phyloP scores from a whole-genome alignment of 2,888 invertebrate genomes.

The Dolichopus griseipennis region DNA sequence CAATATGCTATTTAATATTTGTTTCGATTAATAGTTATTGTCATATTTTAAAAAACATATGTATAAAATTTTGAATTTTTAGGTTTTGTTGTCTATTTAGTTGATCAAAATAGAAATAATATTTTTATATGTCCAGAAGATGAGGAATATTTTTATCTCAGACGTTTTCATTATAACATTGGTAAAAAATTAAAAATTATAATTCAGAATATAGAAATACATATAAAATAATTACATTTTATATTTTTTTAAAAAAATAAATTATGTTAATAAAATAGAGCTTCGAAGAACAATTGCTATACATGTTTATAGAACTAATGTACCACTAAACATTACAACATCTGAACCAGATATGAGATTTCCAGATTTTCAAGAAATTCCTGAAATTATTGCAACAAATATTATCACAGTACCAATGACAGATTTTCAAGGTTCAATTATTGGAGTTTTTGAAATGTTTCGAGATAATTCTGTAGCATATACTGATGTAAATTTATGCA shows the following conservation, averaged over 20 bases:
- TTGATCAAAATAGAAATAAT: neutral
- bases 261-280: conserved; percentile 21
- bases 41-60: too few relatives aligned
- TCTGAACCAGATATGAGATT: conserved; percentile 50
- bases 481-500: conserved; percentile 33
- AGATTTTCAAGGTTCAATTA: conserved; percentile 48
- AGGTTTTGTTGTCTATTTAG: conserved; percentile 13
- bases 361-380: conserved; percentile 48
- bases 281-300: conserved; percentile 47
- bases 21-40: too few relatives aligned
- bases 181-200: conserved; percentile 8
- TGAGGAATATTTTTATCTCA: neutral
- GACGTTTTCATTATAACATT: conserved; percentile 14
- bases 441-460: conserved; percentile 52
- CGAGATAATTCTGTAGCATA: conserved; percentile 42
- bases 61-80: too few relatives aligned
- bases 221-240: too few relatives aligned
- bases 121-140: neutral
- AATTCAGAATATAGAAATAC: too few relatives aligned
- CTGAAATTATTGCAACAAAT: conserved; percentile 41
- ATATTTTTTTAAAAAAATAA: neutral
- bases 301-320: conserved; percentile 50
- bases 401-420: conserved; percentile 54
- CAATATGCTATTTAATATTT: too few relatives aligned
- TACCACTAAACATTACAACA: conserved; percentile 49